phyloP scores from a whole-genome alignment of 2,888 invertebrate species.

The Dicycla oo region DNA sequence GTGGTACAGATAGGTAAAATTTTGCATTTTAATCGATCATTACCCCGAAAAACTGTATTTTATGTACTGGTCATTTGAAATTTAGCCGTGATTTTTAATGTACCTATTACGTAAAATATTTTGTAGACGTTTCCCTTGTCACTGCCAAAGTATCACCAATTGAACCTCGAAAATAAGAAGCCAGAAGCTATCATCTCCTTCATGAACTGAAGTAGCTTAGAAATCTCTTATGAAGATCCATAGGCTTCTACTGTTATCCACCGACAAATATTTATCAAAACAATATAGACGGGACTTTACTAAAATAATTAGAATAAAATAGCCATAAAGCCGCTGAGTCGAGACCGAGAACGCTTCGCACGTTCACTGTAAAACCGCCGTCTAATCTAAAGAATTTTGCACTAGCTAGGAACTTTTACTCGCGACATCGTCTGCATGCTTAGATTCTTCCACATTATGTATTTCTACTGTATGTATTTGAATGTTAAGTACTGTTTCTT shows the following conservation, averaged over 20 bases:
- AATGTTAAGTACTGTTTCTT: constrained; percentile 8
- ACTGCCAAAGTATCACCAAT: not conserved
- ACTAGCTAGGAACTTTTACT: constrained; percentile 32
- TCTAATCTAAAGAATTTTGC: constrained; percentile 33
- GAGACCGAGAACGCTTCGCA: constrained; percentile 67
- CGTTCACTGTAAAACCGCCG: constrained; percentile 37
- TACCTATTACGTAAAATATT: not conserved
- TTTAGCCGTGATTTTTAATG: not conserved
- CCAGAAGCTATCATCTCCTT: not conserved
- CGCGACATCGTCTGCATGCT: constrained; percentile 22
- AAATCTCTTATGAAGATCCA: not conserved
- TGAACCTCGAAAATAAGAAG: not conserved
- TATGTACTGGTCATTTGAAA: not conserved
- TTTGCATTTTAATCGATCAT: not conserved
- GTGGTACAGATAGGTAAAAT: not conserved
- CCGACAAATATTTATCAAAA: constrained; percentile 6
- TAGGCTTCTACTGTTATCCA: not conserved
- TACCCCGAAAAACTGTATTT: not conserved
- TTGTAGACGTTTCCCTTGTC: not conserved
- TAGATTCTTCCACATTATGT: not conserved
- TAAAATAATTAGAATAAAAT: constrained; percentile 71
- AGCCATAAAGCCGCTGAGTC: constrained; percentile 67
- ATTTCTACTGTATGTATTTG: constrained; percentile 4
- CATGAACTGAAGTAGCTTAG: not conserved
- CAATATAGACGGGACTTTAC: constrained; percentile 47